Evolutionary conservation across 2,888 invertebrate genomes (phyloP).

Genomic region (Scaptomyza parva): DNA sequence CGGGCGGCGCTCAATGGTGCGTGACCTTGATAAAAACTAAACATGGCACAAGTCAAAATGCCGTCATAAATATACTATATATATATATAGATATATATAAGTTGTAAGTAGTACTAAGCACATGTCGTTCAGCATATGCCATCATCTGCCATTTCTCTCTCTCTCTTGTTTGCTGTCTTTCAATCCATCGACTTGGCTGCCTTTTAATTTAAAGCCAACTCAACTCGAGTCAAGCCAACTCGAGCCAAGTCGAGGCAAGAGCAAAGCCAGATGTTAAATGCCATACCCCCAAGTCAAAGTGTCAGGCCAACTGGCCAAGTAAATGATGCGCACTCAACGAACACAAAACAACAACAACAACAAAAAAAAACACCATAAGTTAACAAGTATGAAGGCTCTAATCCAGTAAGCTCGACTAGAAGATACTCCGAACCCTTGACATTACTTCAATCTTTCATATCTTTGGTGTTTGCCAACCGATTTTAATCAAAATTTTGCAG

Average conservation of each 20-base stretch:
- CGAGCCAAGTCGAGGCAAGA: too few relatives aligned
- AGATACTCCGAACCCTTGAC: too few relatives aligned
- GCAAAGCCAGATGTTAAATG: conserved; percentile 23
- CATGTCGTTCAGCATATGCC: conserved; percentile 33
- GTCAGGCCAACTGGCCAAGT: conserved; percentile 46
- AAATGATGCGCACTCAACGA: conserved; percentile 34
- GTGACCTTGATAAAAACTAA: conserved; percentile 67
- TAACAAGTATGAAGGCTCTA: too few relatives aligned
- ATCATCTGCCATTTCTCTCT: not conserved
- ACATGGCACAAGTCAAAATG: conserved; percentile 24
- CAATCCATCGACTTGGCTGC: conserved; percentile 23
- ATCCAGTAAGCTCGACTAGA: conserved; percentile 3
- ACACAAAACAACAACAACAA: conserved; percentile 7
- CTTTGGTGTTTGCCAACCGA: too few relatives aligned
- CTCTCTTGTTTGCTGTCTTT: conserved; percentile 10
- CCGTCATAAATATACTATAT: conserved; percentile 50
- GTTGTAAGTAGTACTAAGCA: conserved; percentile 6
- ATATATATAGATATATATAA: conserved; percentile 46
- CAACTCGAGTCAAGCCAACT: conserved; percentile 29
- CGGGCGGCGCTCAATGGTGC: conserved; percentile 74
- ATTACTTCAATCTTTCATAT: too few relatives aligned
- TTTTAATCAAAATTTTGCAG: too few relatives aligned
- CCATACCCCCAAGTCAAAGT: conserved; percentile 44
- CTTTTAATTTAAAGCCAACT: conserved; percentile 43
- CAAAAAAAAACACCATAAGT: conserved; percentile 2